Evolutionary conservation across 2,113 vertebrate species (phyloP), one percentile per base, ranked within the genome.

Genomic region (Phycodurus eques): DNA sequence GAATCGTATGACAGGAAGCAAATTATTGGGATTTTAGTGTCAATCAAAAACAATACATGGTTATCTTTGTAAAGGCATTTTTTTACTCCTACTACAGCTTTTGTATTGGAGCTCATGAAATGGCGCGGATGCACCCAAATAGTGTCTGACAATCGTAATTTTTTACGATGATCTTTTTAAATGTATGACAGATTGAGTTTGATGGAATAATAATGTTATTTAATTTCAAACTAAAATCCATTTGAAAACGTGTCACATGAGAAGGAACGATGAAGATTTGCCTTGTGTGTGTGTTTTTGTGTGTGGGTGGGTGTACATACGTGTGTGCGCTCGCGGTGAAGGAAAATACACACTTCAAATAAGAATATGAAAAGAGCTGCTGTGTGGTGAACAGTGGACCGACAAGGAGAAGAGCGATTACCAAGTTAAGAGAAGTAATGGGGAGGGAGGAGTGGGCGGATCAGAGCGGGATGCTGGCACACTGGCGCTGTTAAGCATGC

Each of bases 361-460:
- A 22, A n/a, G 57, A 73, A 14, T 68, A 65, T 22, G 42, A 22
- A 13, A 7, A 65, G 62, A 74, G 51, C 76, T n/a, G 51, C 60
- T 56, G 54, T 72, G 69, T 59, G 67, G 72, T 68, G 54, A 80
- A 72, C 20, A 63, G 70, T 47, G 57, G 22, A 59, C 42, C 51
- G 60, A 43, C 57, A 67, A 68, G 51, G 59, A 59, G 73, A 75
- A 69, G 67, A 62, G 33, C 72, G 72, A 81, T 65, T 68, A 71
- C 63, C 76, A 76, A 75, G 68, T 79, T 79, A 67, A 81, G 71
- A 64, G 67, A 74, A 78, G 80, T 83, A 69, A 80, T 69, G 22
- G 78, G 69, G 72, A 73, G 57, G 67, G 77, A 66, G 73, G 72
- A 68, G 88, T 88, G 83, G 83, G 77, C 75, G 82, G 79, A 79